Evolutionary conservation across 2,888 invertebrate genomes (phyloP).

Genomic region (Dicyrtoma fusca): DNA sequence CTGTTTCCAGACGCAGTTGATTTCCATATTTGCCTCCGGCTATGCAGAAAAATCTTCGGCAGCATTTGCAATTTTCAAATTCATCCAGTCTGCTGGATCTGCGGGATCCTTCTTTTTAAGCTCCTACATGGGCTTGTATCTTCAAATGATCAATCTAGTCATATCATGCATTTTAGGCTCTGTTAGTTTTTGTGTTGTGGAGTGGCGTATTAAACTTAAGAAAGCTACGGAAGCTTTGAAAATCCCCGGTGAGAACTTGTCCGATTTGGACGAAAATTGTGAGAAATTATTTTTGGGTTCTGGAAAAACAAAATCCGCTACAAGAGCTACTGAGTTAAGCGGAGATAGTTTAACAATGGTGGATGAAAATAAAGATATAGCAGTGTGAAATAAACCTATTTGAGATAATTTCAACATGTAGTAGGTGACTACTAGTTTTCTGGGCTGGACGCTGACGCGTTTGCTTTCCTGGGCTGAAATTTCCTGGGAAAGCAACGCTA

Average conservation of each 20-base stretch:
- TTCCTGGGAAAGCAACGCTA: background rate
- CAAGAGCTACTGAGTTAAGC: too few relatives aligned
- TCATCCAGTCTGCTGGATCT: constrained; percentile 87
- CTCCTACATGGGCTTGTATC: constrained; percentile 70
- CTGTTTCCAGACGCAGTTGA: constrained; percentile 96
- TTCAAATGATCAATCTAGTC: constrained; percentile 71
- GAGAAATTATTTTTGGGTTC: too few relatives aligned
- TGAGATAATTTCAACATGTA: too few relatives aligned
- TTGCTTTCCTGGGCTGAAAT: background rate
- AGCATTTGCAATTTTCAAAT: constrained; percentile 97
- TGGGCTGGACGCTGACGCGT: too few relatives aligned
- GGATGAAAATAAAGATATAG: too few relatives aligned
- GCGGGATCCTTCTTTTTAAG: constrained; percentile 85
- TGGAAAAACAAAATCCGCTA: too few relatives aligned
- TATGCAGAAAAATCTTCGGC: constrained; percentile 89
- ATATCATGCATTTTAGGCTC: constrained; percentile 40
- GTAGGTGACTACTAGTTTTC: too few relatives aligned
- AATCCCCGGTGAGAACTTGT: too few relatives aligned
- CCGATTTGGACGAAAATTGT: too few relatives aligned
- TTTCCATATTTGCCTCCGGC: constrained; percentile 85
- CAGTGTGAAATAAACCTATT: too few relatives aligned
- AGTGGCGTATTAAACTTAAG: constrained; percentile 43
- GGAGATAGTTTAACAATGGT: too few relatives aligned
- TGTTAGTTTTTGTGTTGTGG: constrained; percentile 50
- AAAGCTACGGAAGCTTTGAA: too few relatives aligned